phyloP scores from a whole-genome alignment of 2,888 invertebrate genomes.

The Apodemia zela region DNA sequence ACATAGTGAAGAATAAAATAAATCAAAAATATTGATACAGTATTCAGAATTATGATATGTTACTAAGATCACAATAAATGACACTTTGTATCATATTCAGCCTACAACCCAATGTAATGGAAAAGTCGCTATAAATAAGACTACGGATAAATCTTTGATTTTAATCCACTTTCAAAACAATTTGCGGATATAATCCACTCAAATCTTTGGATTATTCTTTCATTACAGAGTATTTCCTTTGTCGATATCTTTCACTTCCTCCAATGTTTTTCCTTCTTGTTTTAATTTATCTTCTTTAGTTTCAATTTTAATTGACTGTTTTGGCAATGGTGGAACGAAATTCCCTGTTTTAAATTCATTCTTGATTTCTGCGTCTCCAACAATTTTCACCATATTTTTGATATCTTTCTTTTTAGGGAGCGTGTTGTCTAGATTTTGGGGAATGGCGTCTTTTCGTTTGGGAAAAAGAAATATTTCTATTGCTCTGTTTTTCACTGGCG shows the following conservation, averaged over 20 bases:
- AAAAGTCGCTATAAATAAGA: neutral
- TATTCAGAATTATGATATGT: too few relatives aligned
- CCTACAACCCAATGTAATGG: too few relatives aligned
- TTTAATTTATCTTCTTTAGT: slow-evolving; percentile 40
- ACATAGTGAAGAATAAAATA: too few relatives aligned
- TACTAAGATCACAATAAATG: too few relatives aligned
- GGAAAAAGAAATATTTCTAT: slow-evolving; percentile 63
- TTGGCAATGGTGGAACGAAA: slow-evolving; percentile 30
- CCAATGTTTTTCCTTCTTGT: slow-evolving; percentile 25
- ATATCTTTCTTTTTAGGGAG: slow-evolving; percentile 37
- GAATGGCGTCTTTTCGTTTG: slow-evolving; percentile 45
- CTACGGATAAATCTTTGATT: neutral
- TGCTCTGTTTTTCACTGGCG: slow-evolving; percentile 44
- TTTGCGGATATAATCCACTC: neutral
- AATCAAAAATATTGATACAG: too few relatives aligned
- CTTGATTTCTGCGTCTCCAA: slow-evolving; percentile 51
- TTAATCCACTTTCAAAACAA: neutral
- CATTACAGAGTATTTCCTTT: slow-evolving; percentile 9
- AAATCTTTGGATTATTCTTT: neutral
- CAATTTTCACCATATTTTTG: slow-evolving; percentile 47
- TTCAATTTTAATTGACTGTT: slow-evolving; percentile 48
- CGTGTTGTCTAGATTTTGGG: slow-evolving; percentile 32
- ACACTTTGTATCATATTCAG: too few relatives aligned
- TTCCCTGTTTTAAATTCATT: slow-evolving; percentile 41
- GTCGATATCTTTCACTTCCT: slow-evolving; percentile 33